Evolutionary conservation across 2,113 vertebrate species (phyloP).

Genomic region (Passer domesticus): DNA sequence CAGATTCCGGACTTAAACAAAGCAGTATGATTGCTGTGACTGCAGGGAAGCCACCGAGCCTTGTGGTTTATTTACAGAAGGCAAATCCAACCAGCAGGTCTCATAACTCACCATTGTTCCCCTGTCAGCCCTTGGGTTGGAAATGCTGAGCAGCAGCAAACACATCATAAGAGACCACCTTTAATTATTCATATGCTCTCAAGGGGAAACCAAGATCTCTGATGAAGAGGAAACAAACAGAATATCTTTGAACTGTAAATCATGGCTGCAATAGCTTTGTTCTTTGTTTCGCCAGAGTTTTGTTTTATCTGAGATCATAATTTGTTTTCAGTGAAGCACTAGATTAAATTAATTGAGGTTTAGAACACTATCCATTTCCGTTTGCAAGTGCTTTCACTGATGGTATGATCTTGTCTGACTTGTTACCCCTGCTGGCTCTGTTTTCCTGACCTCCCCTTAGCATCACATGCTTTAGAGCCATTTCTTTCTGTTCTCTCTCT

Average conservation of each 20-base stretch:
- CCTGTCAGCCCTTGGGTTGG: not conserved
- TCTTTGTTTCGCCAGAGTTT: slow-evolving; percentile 65
- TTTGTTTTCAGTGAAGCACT: slow-evolving; percentile 76
- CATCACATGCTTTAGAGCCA: slow-evolving; percentile 6
- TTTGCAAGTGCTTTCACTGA: slow-evolving; percentile 71
- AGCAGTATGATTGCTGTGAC: not conserved
- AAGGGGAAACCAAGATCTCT: slow-evolving; percentile 50
- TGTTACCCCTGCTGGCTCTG: slow-evolving; percentile 56
- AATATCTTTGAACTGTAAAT: slow-evolving; percentile 71
- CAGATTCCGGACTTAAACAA: not conserved
- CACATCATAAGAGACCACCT: slow-evolving; percentile 63
- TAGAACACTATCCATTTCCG: slow-evolving; percentile 76
- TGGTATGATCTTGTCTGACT: slow-evolving; percentile 74
- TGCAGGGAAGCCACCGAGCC: slow-evolving; percentile 8
- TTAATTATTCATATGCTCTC: slow-evolving; percentile 70
- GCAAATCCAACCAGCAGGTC: slow-evolving; percentile 26
- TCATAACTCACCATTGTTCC: slow-evolving; percentile 45
- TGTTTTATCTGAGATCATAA: slow-evolving; percentile 75
- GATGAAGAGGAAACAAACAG: slow-evolving; percentile 67
- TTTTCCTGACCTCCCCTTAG: slow-evolving; percentile 49
- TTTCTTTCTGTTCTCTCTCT: not conserved
- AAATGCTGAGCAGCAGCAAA: slow-evolving; percentile 27
- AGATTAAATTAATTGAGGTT: slow-evolving; percentile 79
- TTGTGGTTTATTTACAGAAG: slow-evolving; percentile 49
- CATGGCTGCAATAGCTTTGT: slow-evolving; percentile 60